Evolutionary conservation across 2,113 vertebrate species (phyloP).

Genomic region (Pelmatolapia mariae): DNA sequence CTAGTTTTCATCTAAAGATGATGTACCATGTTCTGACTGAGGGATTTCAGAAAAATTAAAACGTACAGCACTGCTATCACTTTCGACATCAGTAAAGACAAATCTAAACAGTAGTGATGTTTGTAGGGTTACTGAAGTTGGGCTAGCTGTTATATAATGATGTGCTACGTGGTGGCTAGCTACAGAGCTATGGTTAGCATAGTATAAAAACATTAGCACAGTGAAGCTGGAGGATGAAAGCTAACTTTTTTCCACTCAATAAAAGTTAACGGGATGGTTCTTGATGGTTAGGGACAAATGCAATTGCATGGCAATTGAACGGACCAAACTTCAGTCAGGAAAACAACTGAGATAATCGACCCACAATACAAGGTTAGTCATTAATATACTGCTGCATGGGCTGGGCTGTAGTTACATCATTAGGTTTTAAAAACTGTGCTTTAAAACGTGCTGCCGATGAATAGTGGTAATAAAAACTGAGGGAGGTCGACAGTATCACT

Average conservation of each 20-base stretch:
- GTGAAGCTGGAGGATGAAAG: background rate
- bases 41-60: background rate
- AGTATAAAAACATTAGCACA: background rate
- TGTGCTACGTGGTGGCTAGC: background rate
- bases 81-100: background rate
- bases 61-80: background rate
- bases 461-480: background rate
- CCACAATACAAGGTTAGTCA: background rate
- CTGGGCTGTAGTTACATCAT: background rate
- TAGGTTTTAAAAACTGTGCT: background rate
- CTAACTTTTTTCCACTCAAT: background rate
- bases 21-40: background rate
- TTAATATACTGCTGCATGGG: background rate
- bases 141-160: background rate
- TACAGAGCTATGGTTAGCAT: background rate
- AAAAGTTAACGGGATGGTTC: background rate
- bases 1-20: background rate
- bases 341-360: background rate
- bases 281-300: background rate
- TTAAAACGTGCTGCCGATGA: background rate
- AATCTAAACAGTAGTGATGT: background rate
- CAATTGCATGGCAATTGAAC: background rate
- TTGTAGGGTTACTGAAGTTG: background rate
- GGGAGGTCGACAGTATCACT: background rate
- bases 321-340: background rate